A percentile compares a stretch with the other conserved stretches of the same genome.
Evolutionary conservation across 2,888 invertebrate genomes (phyloP).

Genomic region (Cistogaster globosa): DNA sequence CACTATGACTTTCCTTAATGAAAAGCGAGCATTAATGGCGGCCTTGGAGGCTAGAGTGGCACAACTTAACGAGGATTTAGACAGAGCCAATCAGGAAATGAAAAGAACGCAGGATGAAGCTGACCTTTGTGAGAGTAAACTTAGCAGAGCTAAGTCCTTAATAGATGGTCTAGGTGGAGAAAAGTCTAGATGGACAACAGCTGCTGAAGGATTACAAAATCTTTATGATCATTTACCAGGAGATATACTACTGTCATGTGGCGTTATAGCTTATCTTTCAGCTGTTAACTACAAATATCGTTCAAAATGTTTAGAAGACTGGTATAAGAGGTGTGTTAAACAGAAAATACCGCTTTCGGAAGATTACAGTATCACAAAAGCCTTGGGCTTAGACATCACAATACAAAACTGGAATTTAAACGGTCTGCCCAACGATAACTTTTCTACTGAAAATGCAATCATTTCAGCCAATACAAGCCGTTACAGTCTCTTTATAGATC

Average conservation of each 20-base stretch:
- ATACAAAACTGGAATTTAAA: constrained; percentile 90
- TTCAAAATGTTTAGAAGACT: constrained; percentile 86
- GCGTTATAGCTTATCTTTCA: constrained; percentile 94
- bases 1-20: constrained; percentile 92
- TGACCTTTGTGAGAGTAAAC: constrained; percentile 92
- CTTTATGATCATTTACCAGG: constrained; percentile 93
- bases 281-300: constrained; percentile 90
- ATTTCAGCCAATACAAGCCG: constrained; percentile 91
- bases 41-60: constrained; percentile 91
- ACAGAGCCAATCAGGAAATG: constrained; percentile 90
- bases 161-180: constrained; percentile 95
- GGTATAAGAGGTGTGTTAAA: constrained; percentile 88
- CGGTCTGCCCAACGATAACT: constrained; percentile 92
- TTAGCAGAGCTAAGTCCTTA: constrained; percentile 92
- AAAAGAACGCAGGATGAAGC: constrained; percentile 90
- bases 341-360: constrained; percentile 91
- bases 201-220: constrained; percentile 89
- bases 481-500: constrained; percentile 96
- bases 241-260: constrained; percentile 94
- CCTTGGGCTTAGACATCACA: constrained; percentile 92
- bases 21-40: constrained; percentile 90
- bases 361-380: constrained; percentile 88
- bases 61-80: constrained; percentile 87
- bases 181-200: constrained; percentile 91
- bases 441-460: constrained; percentile 95